phyloP scores from a whole-genome alignment of 2,113 vertebrate species.

The Melanerpes formicivorus region DNA sequence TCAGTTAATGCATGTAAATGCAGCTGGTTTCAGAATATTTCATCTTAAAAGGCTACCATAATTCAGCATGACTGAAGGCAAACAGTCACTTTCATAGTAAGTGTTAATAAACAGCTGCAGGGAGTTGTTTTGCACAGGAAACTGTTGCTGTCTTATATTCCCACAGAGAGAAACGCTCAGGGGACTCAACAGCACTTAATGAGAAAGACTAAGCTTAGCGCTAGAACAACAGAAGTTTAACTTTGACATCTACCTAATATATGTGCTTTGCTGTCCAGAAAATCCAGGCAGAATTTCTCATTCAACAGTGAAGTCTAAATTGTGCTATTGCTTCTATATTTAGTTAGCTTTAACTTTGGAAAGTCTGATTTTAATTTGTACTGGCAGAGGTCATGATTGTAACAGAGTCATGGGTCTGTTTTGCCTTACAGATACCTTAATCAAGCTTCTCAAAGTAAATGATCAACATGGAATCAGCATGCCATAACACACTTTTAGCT shows the following conservation, averaged over 20 bases:
- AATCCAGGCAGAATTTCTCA: neutral
- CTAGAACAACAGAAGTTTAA: neutral
- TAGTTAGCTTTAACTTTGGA: neutral
- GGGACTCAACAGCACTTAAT: neutral
- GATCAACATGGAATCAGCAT: neutral
- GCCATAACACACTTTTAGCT: neutral
- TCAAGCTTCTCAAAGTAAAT: neutral
- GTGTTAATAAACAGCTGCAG: constrained; percentile 15
- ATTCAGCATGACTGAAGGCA: constrained; percentile 24
- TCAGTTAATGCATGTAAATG: constrained; percentile 36
- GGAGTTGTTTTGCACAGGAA: neutral
- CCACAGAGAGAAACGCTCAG: neutral
- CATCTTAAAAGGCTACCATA: constrained; percentile 12
- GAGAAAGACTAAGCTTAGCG: neutral
- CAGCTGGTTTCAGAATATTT: constrained; percentile 28
- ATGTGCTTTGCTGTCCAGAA: neutral
- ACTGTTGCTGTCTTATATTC: neutral
- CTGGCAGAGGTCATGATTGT: neutral
- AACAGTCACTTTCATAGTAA: neutral
- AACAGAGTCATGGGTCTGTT: neutral
- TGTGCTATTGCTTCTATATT: neutral
- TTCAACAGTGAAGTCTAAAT: neutral
- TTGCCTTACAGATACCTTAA: neutral
- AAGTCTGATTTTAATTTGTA: neutral
- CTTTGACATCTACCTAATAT: neutral